A percentile compares a stretch with the other conserved stretches of the same genome.
phyloP scores from a whole-genome alignment of 2,888 invertebrate genomes.

The Scrobipalpa atriplicella region DNA sequence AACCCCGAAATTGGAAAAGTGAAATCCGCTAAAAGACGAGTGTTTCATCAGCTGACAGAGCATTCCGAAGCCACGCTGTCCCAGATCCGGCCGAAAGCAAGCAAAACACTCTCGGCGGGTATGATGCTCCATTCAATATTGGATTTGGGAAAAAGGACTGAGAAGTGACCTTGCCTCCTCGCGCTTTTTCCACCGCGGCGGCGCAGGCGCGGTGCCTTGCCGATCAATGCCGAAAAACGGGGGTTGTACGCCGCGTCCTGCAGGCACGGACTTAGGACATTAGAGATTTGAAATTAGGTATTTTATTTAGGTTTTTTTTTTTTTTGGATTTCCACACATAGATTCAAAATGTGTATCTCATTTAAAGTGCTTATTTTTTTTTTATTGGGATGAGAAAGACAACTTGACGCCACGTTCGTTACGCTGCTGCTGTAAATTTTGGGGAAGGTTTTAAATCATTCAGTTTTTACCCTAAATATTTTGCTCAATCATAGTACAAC shows the following conservation, averaged over 20 bases:
- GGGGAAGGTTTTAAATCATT: too few relatives aligned
- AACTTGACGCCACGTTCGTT: too few relatives aligned
- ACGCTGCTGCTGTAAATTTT: too few relatives aligned
- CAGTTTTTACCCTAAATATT: too few relatives aligned
- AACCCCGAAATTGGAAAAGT: slow-evolving; percentile 5
- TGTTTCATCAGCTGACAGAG: slow-evolving; percentile 10
- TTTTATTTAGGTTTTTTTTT: neutral
- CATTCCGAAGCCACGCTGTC: slow-evolving; percentile 45
- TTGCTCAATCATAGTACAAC: too few relatives aligned
- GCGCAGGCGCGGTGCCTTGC: slow-evolving; percentile 75
- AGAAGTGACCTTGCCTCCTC: slow-evolving; percentile 79
- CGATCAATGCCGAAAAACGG: slow-evolving; percentile 81
- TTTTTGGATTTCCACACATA: too few relatives aligned
- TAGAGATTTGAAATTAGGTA: neutral
- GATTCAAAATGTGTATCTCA: too few relatives aligned
- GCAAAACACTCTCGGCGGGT: slow-evolving; percentile 54
- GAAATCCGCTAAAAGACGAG: slow-evolving; percentile 12
- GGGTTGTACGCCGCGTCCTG: slow-evolving; percentile 49
- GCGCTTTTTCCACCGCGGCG: slow-evolving; percentile 64
- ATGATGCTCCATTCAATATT: slow-evolving; percentile 77
- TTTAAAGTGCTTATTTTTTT: too few relatives aligned
- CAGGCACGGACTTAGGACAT: slow-evolving; percentile 38
- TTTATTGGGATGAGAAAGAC: too few relatives aligned
- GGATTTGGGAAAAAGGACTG: slow-evolving; percentile 76
- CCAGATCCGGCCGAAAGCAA: slow-evolving; percentile 60